Conservation (phyloP, 2,797 vertebrate genomes). For the Cynodonichthys magdalenae region DNA sequence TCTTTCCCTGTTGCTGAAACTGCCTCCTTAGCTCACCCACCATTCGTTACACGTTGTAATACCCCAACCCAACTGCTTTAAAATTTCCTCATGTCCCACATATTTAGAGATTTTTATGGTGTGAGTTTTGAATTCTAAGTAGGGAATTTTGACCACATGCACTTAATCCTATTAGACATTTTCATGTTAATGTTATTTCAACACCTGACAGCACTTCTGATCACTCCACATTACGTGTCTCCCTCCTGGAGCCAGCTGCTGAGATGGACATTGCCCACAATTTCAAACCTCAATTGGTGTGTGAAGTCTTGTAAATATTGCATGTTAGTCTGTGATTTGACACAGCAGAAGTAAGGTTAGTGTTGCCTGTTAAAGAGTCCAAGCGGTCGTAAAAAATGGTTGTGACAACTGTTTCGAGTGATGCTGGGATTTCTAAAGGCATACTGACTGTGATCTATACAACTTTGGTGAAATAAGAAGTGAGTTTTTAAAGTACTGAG, state of each 20-base stretch:
- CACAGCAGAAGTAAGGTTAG: slow-evolving; percentile 7
- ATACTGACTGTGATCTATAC: slow-evolving; percentile 3
- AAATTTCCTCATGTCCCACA: neutral
- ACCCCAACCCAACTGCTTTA: too few species aligned
- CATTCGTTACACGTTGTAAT: neutral
- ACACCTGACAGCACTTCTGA: neutral
- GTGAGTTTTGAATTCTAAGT: neutral
- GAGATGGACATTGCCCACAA: slow-evolving; percentile 3
- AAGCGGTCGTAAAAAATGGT: slow-evolving; percentile 14
- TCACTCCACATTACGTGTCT: slow-evolving; percentile 1
- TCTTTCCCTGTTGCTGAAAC: too few species aligned
- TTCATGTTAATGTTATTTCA: slow-evolving; percentile 14
- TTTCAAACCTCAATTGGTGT: slow-evolving; percentile 1
- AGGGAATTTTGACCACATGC: neutral
- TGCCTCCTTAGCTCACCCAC: too few species aligned
- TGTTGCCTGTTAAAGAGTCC: slow-evolving; percentile 16
- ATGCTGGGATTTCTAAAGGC: slow-evolving; percentile 12
- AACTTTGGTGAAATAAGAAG: slow-evolving; percentile 12
- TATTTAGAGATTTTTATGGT: neutral
- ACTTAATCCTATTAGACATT: neutral
- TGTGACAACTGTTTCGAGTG: slow-evolving; percentile 21
- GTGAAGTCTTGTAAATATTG: slow-evolving; percentile 11
- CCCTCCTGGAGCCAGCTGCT: slow-evolving; percentile 13
- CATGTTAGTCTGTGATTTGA: slow-evolving; percentile 17
- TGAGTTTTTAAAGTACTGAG: slow-evolving; percentile 2